Evolutionary conservation across 1,140 invertebrate genomes (phyloP), one percentile per base, ranked within the genome.

Genomic region (Bursaphelenchus mucronatus): DNA sequence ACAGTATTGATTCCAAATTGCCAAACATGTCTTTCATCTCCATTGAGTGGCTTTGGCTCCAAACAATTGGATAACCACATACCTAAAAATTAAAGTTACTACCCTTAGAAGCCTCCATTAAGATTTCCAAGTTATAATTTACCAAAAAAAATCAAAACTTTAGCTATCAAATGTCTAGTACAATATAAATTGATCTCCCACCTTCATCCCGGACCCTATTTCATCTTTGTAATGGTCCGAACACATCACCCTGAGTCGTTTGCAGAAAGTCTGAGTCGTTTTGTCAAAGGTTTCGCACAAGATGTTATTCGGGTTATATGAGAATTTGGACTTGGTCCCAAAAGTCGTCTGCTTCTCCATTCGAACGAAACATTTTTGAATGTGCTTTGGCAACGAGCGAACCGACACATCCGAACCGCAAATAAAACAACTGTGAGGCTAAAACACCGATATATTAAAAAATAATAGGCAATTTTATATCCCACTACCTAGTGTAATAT

Each of bases 201-300:
- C 66, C 61, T 74, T 76, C 50, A 74, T 70, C 6, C 41, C 94
- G 88, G 85, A 94, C 93, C 0, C 90, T 89, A 79, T 97, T 93
- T 84, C 70, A 3, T 71, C 70, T 19, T 97, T 97, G 66, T 89
- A 91, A 82, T 99, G 95, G 78, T 99, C 95, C 0, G 95, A 93
- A 83, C 95, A 99, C 21, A 98, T 85, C 2, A 97, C 91, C 71
- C 91, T 87, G 13, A 99, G 82, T 54, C 94, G 83, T 83, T 97
- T 98, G 83, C 94, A 98, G 79, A 97, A 99, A 0, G 93, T 96
- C 59, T 88, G 86, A 76, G 90, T 92, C 2, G 86, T 84, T 5
- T 89, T 86, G 84, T 96, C 97, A 81, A 90, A 97, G 82, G 90
- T 92, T 79, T 98, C 94, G 82, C 95, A 99, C 82, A 98, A 97